A percentile compares a stretch with the other conserved stretches of the same genome.
These are phyloP conservation scores for Leucophenga varia DNA, from an alignment of 1,140 invertebrate genomes.

Conservation along the genomic window DNA sequence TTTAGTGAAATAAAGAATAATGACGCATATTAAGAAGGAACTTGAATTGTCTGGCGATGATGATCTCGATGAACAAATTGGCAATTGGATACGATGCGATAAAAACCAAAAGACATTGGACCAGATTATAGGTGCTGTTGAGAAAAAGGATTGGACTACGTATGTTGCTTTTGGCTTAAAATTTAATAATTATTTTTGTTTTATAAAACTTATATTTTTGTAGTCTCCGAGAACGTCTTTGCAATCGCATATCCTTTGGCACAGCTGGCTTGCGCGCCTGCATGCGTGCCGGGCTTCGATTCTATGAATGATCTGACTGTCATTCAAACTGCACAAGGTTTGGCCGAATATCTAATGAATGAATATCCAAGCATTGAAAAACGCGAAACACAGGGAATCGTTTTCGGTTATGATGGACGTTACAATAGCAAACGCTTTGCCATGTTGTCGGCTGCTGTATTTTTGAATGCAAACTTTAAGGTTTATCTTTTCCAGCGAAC, in stretches of 20 bases:
- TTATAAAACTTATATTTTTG: not conserved
- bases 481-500: conserved; percentile 83
- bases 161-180: no score
- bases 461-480: conserved; percentile 73
- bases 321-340: conserved; percentile 92
- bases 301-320: conserved; percentile 98
- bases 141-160: conserved; percentile 24
- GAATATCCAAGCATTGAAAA: conserved; percentile 54
- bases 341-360: conserved; percentile 76
- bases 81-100: conserved; percentile 33
- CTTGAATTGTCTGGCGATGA: conserved; percentile 19
- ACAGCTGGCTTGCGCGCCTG: conserved; percentile 87
- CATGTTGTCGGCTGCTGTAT: conserved; percentile 82
- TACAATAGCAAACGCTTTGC: conserved; percentile 95
- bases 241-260: conserved; percentile 75
- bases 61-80: conserved; percentile 25
- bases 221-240: conserved; percentile 29
- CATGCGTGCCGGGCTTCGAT: conserved; percentile 90
- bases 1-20: no score
- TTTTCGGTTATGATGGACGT: conserved; percentile 94
- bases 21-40: not conserved
- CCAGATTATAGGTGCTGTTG: conserved; percentile 24
- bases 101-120: conserved; percentile 18
- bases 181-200: no score
- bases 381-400: conserved; percentile 68